A percentile compares a stretch with the other conserved stretches of the same genome.
phyloP scores from a whole-genome alignment of 2,888 invertebrate species.

The Galerucella pusilla region DNA sequence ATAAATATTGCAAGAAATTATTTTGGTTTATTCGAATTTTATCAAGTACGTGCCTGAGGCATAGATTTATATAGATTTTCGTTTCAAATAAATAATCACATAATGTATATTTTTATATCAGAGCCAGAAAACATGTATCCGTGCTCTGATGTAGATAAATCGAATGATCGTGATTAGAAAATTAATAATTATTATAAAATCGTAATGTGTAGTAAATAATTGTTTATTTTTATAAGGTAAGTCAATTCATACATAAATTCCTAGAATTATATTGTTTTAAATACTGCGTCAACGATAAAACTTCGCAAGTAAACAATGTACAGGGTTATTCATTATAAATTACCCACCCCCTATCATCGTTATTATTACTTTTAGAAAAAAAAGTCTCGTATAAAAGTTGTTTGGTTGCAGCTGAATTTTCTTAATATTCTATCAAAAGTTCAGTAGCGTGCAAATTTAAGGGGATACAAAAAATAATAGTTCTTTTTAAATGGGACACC shows the following conservation, averaged over 20 bases:
- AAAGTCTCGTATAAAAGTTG: too few relatives aligned
- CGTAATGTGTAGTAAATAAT: slow-evolving; percentile 1
- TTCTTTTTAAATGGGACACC: too few relatives aligned
- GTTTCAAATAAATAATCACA: not conserved
- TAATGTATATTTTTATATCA: not conserved
- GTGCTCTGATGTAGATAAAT: slow-evolving; percentile 1
- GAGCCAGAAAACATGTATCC: slow-evolving; percentile 4
- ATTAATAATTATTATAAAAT: not conserved
- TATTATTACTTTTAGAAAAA: too few relatives aligned
- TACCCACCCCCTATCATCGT: too few relatives aligned
- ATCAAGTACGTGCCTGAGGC: not conserved
- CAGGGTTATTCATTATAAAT: too few relatives aligned
- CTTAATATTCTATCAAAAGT: too few relatives aligned
- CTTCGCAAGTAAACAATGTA: too few relatives aligned
- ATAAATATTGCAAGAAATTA: too few relatives aligned
- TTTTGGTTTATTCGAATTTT: too few relatives aligned
- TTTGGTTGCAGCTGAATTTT: too few relatives aligned
- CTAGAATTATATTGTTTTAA: not conserved
- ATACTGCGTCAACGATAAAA: not conserved
- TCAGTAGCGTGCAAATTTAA: too few relatives aligned
- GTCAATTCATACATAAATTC: not conserved
- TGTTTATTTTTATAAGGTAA: not conserved
- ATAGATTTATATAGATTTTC: not conserved
- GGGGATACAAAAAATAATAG: too few relatives aligned
- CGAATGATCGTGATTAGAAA: slow-evolving; percentile 1